Evolutionary conservation across 37 sponge, comb jelly and placozoan species (phyloP), one percentile per base, ranked within the genome.

Genomic region (Ephydatia muelleri): DNA sequence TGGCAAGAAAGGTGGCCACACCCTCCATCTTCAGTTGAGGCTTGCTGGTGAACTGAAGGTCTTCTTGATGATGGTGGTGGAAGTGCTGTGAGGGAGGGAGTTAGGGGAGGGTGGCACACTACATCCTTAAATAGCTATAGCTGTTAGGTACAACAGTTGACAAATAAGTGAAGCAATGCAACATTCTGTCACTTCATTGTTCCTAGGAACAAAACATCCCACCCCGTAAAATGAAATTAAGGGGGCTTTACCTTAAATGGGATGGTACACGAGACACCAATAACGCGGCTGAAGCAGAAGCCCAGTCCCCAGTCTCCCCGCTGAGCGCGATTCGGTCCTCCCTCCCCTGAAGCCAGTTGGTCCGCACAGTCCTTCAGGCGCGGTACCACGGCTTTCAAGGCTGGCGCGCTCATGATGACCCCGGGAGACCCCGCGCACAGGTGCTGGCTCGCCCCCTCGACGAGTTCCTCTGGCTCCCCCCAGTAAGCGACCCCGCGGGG

Each of bases 351-450:
- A n/a, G 57, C 57, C 57, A 57, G 19, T 14, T 57, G 57, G 27
- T 2, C 3, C 28, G 25, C 35, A 36, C 84, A 84, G 0, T 31
- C 23, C 68, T 27, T 27, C 67, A 84, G 68, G 39, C 37, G 68
- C 2, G 13, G 38, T 0, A 11, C 64, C 68, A 84, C 23, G 11
- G 68, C 74, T 65, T 37, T 36, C 81, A 93, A 38, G 0, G 85
- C 86, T 1, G 81, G 85, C 2, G 47, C n/a, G 39, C 94, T 93
- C 67, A 87, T 68, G 19, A 93, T 67, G 12, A 88, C 76, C 3
- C 94, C 94, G 8, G 85, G 70, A 28, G 85, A 80, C 33, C 87
- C 94, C 65, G 80, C 83, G 32, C 94, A 89, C 48, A 85, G 91
- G 28, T 65, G 48, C 70, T 91, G 88, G 31, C 84, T 71, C 13